A percentile compares a stretch with the other conserved stretches of the same genome.
Evolutionary conservation across 2,888 invertebrate genomes (phyloP).

Genomic region (Dicyrtoma fusca): DNA sequence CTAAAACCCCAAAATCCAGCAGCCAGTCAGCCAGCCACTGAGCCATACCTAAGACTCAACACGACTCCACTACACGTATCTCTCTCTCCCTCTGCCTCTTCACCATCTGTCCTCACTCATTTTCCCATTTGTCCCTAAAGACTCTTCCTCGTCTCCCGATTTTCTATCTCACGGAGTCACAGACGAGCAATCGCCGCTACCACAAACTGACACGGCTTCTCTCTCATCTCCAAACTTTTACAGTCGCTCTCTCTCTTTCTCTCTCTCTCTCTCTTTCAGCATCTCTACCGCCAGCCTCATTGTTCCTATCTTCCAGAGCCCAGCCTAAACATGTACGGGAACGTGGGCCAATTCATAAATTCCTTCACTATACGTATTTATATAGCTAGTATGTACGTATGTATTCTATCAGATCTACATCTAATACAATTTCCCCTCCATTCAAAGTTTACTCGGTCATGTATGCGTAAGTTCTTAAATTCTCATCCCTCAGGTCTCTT

Average conservation of each 20-base stretch:
- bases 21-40: too few species aligned
- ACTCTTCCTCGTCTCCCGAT: constrained; percentile 16
- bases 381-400: too few species aligned
- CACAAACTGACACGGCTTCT: background rate
- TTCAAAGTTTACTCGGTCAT: too few species aligned
- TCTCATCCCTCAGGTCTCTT: too few species aligned
- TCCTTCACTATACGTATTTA: too few species aligned
- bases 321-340: too few species aligned
- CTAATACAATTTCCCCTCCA: too few species aligned
- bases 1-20: background rate
- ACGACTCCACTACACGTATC: background rate
- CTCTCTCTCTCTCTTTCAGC: background rate
- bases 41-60: too few species aligned
- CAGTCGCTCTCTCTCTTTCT: background rate
- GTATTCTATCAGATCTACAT: too few species aligned
- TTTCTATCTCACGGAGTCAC: background rate
- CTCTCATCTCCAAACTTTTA: background rate
- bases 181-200: background rate
- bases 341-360: too few species aligned
- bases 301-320: constrained; percentile 23
- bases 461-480: too few species aligned
- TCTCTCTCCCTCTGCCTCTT: constrained; percentile 5
- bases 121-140: constrained; percentile 39
- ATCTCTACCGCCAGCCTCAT: background rate
- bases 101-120: constrained; percentile 41